Evolutionary conservation across 2,888 invertebrate genomes (phyloP).

Genomic region (Epistrophella euchroma): DNA sequence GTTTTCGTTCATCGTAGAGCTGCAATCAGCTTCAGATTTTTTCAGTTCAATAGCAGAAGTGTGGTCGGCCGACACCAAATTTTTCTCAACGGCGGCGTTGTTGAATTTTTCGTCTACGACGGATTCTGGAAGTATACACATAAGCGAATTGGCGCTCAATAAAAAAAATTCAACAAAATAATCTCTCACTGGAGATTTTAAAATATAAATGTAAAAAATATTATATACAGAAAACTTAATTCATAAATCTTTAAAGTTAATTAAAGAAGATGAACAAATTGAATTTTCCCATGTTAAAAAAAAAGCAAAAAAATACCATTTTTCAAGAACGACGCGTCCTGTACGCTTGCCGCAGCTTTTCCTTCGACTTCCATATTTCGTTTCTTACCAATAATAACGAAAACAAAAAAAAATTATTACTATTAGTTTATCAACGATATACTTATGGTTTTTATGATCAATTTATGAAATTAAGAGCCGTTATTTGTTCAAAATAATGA

Average conservation of each 20-base stretch:
- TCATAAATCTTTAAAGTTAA: background rate
- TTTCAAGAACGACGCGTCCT: conserved; percentile 70
- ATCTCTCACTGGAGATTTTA: background rate
- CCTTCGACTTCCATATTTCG: conserved; percentile 63
- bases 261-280: conserved; percentile 1
- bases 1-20: conserved; percentile 34
- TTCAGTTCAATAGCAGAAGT: conserved; percentile 29
- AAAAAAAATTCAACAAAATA: conserved; percentile 27
- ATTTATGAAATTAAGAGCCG: conserved; percentile 51
- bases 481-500: conserved; percentile 67
- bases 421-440: background rate
- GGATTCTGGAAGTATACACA: conserved; percentile 49
- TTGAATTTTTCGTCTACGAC: conserved; percentile 54
- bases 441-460: conserved; percentile 23
- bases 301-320: conserved; percentile 57
- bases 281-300: conserved; percentile 14
- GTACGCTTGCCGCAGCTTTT: conserved; percentile 55
- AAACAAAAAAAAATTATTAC: conserved; percentile 43
- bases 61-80: conserved; percentile 8
- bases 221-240: background rate
- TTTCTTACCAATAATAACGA: conserved; percentile 40
- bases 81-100: conserved; percentile 31
- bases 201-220: background rate
- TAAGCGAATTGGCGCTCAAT: conserved; percentile 71
- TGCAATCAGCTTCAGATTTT: conserved; percentile 59